Evolutionary conservation across 2,888 invertebrate species (phyloP).

Genomic region (Parapristionchus giblindavisi): DNA sequence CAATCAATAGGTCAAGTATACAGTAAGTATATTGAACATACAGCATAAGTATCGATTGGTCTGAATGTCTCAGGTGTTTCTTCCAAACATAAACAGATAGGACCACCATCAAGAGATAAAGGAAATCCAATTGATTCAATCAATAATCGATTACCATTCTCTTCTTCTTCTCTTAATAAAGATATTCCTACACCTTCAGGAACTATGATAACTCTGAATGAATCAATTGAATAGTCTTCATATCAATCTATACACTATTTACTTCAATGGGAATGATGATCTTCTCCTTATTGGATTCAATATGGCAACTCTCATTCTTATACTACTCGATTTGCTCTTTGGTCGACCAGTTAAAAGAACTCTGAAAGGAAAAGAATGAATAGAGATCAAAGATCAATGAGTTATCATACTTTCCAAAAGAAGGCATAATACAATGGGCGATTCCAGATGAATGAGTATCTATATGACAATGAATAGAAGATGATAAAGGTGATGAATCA

Average conservation of each 20-base stretch:
- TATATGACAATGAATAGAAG: slow-evolving; percentile 6
- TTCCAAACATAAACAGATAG: slow-evolving; percentile 15
- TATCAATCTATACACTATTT: background rate
- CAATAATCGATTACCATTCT: background rate
- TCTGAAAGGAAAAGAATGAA: background rate
- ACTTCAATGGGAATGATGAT: background rate
- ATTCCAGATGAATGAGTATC: background rate
- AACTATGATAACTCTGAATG: background rate
- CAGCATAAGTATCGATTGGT: background rate
- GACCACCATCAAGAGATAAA: slow-evolving; percentile 3
- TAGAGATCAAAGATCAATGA: background rate
- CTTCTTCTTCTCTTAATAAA: background rate
- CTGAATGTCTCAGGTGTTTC: background rate
- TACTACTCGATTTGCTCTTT: background rate
- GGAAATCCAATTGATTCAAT: background rate
- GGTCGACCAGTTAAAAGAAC: slow-evolving; percentile 13
- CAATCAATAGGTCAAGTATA: no score
- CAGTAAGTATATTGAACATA: background rate
- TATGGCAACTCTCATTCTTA: slow-evolving; percentile 22
- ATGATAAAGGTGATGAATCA: background rate
- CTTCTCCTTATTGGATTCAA: slow-evolving; percentile 2
- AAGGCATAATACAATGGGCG: slow-evolving; percentile 10
- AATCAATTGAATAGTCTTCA: background rate
- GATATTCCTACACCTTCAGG: background rate
- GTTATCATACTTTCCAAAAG: slow-evolving; percentile 2